Base-by-base conservation (phyloP, 1,140 invertebrate genomes). In the Bombus turneri region DNA sequence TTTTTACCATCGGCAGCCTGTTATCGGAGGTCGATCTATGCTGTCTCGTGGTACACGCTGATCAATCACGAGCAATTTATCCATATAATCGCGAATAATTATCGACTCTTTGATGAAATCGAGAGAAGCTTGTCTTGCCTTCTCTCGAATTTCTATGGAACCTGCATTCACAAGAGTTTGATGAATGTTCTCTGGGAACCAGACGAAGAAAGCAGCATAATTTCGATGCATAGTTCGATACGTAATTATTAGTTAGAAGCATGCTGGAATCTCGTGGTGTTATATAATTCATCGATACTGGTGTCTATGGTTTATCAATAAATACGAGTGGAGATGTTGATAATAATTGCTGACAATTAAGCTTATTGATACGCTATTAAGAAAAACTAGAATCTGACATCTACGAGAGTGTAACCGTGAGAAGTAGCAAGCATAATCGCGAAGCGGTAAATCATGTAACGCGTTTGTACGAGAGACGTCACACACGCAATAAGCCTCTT, bases 361-460 rank as follows among this genome's bases (percentile, higher is more conserved):
- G 57, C 69, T 77, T 6, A 41, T 59, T 2, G 47, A 37, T 28
- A 28, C 1, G 18, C 1, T 9, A 28, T 25, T 68, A 9, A 34
- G 37, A 43, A 74, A 72, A 81, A 47, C 57, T 41, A 31, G 39
- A 59, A 79, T 59, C n/a, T 25, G 12, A 31, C 5, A 69, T 71
- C 10, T 39, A 37, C 47, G 47, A 6, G 62, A 39, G 31, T 18
- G 64, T 41, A 73, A 37, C 34, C 22, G 57, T 62, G 53, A 31
- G 64, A 81, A 68, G 6, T 22, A 53, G 47, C 31, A 9, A 34
- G 43, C 47, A 59, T 64, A 68, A 81, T 81, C 37, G 2, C 15
- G 59, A 13, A 31, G 84, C 76, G n/a, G 64, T 89, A 88, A 86
- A 88, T 86, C 76, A 80, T 62, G 47, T 34, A 81, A 76, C 71